These are phyloP conservation scores for Asteroscopus sphinx DNA, from an alignment of 2,888 invertebrate genomes.

Conservation along the genomic window DNA sequence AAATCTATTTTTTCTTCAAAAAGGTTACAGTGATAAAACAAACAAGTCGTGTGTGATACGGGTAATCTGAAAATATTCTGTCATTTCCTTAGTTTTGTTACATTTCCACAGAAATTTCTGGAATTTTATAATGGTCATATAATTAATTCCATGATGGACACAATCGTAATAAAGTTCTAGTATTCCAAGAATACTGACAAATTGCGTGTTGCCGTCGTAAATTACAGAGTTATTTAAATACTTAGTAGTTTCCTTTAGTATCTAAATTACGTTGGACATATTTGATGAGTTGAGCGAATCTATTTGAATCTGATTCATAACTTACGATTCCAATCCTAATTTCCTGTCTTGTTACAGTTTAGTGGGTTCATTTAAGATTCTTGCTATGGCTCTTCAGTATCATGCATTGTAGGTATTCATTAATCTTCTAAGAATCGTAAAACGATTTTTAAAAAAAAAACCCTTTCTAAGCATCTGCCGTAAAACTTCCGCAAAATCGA, in stretches of 20 bases:
- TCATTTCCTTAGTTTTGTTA: too few relatives aligned
- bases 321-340: background rate
- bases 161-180: conserved; percentile 20
- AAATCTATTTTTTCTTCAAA: too few relatives aligned
- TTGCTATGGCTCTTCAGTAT: conserved; percentile 3
- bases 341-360: conserved; percentile 18
- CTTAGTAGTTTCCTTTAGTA: conserved; percentile 34
- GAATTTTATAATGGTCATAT: too few relatives aligned
- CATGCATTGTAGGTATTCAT: background rate
- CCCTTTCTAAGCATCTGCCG: too few relatives aligned
- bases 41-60: too few relatives aligned
- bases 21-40: too few relatives aligned
- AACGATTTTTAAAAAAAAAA: too few relatives aligned
- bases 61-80: too few relatives aligned
- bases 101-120: too few relatives aligned
- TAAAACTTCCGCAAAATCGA: too few relatives aligned
- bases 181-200: conserved; percentile 36
- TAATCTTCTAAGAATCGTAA: conserved; percentile 9
- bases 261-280: conserved; percentile 32
- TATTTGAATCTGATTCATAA: conserved; percentile 19
- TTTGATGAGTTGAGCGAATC: conserved; percentile 35
- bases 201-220: conserved; percentile 31
- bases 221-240: conserved; percentile 44
- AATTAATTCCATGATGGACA: conserved; percentile 1
- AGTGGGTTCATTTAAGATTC: conserved; percentile 10